These are phyloP conservation scores for Pipistrellus pipistrellus DNA, from an alignment of 2,797 vertebrate genomes.

Conservation along the genomic window DNA sequence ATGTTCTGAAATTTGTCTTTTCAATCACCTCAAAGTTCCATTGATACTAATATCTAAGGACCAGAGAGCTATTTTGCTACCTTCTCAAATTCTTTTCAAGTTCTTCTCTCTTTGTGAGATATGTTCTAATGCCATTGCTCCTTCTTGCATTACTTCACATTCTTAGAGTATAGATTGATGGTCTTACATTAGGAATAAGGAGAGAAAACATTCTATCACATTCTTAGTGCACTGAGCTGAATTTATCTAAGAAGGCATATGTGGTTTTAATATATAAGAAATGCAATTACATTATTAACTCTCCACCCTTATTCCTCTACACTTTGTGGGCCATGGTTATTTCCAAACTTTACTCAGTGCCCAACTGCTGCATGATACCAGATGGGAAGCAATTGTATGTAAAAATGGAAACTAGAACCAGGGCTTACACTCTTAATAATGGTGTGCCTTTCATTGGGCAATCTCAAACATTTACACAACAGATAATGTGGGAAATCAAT, in stretches of 20 bases:
- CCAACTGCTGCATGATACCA: background rate
- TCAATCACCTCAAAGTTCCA: background rate
- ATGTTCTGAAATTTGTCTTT: background rate
- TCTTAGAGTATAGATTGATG: slow-evolving; percentile 68
- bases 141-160: background rate
- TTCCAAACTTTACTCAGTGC: background rate
- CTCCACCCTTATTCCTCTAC: slow-evolving; percentile 34
- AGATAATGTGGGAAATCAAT: background rate
- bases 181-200: slow-evolving; percentile 38
- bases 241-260: slow-evolving; percentile 60
- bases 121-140: background rate
- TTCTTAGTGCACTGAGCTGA: slow-evolving; percentile 39
- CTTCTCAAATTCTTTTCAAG: background rate
- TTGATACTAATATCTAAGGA: background rate
- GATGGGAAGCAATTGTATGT: background rate
- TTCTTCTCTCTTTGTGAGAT: slow-evolving; percentile 50
- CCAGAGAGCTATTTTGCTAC: slow-evolving; percentile 8
- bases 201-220: background rate
- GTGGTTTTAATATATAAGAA: slow-evolving; percentile 63
- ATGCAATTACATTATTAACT: slow-evolving; percentile 37
- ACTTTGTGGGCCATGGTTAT: background rate
- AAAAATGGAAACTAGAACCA: background rate
- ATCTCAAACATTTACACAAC: background rate
- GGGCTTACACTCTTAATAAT: background rate
- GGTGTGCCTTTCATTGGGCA: background rate